Conservation (phyloP, 1,140 invertebrate genomes). For the Colletes latitarsis region DNA sequence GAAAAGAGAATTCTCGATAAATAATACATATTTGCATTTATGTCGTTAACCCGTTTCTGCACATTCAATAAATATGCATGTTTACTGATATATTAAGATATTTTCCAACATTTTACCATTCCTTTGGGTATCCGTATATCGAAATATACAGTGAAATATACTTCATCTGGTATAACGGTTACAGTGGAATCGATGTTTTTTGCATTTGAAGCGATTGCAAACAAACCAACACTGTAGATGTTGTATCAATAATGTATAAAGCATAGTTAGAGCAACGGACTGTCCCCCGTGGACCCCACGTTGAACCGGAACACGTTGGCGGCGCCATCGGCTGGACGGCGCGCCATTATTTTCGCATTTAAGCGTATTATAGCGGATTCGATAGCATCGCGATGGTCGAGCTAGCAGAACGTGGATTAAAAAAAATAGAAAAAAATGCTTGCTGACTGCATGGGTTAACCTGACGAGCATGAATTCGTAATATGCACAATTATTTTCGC, state of each 20-base stretch:
- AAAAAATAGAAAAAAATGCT: slow-evolving; percentile 20
- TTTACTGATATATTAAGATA: not conserved
- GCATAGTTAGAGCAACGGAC: slow-evolving; percentile 17
- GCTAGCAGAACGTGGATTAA: slow-evolving; percentile 18
- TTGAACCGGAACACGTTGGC: slow-evolving; percentile 28
- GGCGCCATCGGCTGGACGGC: slow-evolving; percentile 50
- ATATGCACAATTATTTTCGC: slow-evolving; percentile 66
- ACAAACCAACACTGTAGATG: slow-evolving; percentile 24
- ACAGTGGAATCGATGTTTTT: not conserved
- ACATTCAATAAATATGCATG: too few species aligned
- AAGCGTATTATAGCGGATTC: slow-evolving; percentile 67
- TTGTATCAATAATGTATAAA: slow-evolving; percentile 36
- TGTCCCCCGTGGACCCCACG: slow-evolving; percentile 25
- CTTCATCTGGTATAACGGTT: not conserved
- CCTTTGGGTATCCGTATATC: not conserved
- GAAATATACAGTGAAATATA: not conserved
- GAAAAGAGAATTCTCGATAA: too few species aligned
- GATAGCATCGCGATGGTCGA: slow-evolving; percentile 60
- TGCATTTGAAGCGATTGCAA: slow-evolving; percentile 7
- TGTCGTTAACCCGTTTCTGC: too few species aligned
- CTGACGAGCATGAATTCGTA: slow-evolving; percentile 56
- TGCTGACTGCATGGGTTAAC: slow-evolving; percentile 1
- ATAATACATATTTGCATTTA: too few species aligned
- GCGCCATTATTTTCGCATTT: slow-evolving; percentile 73
- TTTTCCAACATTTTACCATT: not conserved